Evolutionary conservation across 2,113 vertebrate species (phyloP).

Genomic region (Piaya cayana): DNA sequence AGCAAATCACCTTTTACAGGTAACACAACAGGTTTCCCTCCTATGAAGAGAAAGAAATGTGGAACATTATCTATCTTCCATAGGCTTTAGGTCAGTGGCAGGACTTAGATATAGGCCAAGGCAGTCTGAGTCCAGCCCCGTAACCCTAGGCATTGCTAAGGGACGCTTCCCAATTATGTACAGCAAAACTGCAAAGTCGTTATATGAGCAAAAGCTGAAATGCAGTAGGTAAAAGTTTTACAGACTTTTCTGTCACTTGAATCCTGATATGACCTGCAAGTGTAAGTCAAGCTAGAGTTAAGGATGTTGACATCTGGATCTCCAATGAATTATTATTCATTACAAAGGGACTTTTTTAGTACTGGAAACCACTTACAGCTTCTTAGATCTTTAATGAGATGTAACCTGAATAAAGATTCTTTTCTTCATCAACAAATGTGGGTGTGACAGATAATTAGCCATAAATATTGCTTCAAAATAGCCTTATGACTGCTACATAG

Average conservation of each 20-base stretch:
- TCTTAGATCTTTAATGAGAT: constrained; percentile 8
- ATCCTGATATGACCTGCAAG: not conserved
- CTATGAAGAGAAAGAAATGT: too few relatives aligned
- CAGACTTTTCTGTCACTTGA: not conserved
- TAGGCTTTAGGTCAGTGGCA: not conserved
- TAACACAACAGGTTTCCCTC: not conserved
- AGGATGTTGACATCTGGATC: not conserved
- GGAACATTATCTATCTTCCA: not conserved
- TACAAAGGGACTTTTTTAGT: not conserved
- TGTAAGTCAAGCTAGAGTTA: not conserved
- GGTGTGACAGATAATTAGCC: constrained; percentile 21
- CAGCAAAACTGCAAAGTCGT: not conserved
- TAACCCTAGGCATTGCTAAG: not conserved
- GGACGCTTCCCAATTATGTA: too few relatives aligned
- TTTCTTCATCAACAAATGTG: not conserved
- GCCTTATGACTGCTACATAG: constrained; percentile 7
- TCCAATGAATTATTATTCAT: not conserved
- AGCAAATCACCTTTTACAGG: not conserved
- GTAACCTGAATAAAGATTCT: not conserved
- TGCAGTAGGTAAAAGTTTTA: not conserved
- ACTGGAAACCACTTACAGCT: not conserved
- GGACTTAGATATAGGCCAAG: too few relatives aligned
- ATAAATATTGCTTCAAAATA: constrained; percentile 19
- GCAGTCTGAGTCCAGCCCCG: too few relatives aligned
- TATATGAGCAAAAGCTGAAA: not conserved